Base-by-base conservation (phyloP, 1,140 invertebrate genomes). In the Scaptomyza pallida region DNA sequence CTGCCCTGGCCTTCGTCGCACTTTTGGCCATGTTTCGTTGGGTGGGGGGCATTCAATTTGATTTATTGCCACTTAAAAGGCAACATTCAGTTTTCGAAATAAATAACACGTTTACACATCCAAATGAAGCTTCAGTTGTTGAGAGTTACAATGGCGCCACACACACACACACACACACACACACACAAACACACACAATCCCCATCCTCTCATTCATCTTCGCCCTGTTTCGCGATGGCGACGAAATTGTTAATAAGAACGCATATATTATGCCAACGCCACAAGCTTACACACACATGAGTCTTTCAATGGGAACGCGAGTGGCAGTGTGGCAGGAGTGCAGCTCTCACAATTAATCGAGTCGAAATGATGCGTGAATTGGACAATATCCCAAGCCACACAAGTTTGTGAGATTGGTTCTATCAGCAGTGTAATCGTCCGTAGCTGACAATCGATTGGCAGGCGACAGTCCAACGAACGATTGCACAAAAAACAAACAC, bases 11-110 rank as follows among this genome's bases (percentile, higher is more conserved):
- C 26, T 37, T 17, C 15, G 59, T 40, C 57, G 30, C 65, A 15
- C 57, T 35, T 45, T 15, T 47, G 67, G 56, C 43, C 19, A 47
- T 16, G 26, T 21, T 43, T n/a, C n/a, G n/a, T n/a, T n/a, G n/a
- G n/a, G n/a, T 30, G 26, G 43, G 43, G 44, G 21, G 60, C 68
- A 86, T 67, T 76, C 82, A 86, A 86, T 86, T 86, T 86, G 81
- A 86, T 86, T 86, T 86, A 86, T 86, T 88, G 78, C 81, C 81
- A 86, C 81, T 88, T 86, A 88, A 86, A 86, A 88, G 81, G 81
- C 82, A 86, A 86, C 82, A 86, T 86, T 86, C 77, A 78, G 82
- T 81, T 86, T 86, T 83, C 63, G 72, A 86, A 86, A 86, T 86
- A 86, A 86, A 86, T 86, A 86, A 86, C 82, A 86, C 81, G 77